These are phyloP conservation scores for Digitonthophagus gazella DNA, from an alignment of 2,888 invertebrate genomes.

Conservation along the genomic window DNA sequence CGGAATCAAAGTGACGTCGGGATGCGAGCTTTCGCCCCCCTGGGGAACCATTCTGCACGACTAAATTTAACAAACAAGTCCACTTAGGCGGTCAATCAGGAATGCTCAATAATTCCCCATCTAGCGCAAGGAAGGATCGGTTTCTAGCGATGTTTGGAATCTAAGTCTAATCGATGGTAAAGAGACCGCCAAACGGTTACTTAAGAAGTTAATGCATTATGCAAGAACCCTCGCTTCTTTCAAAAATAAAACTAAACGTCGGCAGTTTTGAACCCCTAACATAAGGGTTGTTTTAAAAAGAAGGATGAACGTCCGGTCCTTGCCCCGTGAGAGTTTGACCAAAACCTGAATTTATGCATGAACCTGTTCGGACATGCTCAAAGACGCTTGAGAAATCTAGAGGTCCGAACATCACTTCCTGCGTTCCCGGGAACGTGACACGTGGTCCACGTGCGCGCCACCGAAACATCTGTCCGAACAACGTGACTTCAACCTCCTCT, in stretches of 20 bases:
- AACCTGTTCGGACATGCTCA: background rate
- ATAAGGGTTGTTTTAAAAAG: too few species aligned
- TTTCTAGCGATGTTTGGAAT: too few species aligned
- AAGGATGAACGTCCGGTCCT: too few species aligned
- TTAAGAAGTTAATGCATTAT: too few species aligned
- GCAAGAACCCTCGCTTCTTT: too few species aligned
- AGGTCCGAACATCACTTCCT: background rate
- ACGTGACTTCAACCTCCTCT: background rate
- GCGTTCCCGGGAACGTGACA: background rate
- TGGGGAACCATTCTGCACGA: background rate
- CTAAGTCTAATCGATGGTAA: too few species aligned
- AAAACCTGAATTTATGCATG: background rate
- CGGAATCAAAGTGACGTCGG: background rate
- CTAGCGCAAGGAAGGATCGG: too few species aligned
- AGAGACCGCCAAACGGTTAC: too few species aligned
- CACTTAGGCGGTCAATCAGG: background rate
- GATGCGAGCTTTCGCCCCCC: background rate
- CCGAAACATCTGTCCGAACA: background rate
- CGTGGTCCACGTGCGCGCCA: background rate
- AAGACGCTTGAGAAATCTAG: too few species aligned
- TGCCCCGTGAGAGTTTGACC: too few species aligned
- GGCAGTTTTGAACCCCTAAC: too few species aligned
- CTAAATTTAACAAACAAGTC: background rate
- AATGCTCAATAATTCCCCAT: background rate
- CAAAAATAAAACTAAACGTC: too few species aligned